These are phyloP conservation scores for Microcebus lehilahytsara DNA, from an alignment of 2,113 vertebrate species.

Conservation along the genomic window DNA sequence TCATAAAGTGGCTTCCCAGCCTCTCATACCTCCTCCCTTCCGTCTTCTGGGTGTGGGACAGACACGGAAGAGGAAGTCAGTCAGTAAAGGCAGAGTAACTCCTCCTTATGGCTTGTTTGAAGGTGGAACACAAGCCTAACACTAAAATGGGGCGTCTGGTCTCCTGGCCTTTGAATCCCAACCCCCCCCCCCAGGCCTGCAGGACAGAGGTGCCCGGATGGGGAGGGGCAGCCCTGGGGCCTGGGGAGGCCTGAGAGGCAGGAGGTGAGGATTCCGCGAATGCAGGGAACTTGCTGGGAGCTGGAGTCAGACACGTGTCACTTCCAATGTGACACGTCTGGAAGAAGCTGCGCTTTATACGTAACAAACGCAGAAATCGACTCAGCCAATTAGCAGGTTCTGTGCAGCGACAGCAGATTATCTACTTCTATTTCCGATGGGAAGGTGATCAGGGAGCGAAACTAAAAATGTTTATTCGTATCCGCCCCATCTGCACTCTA, in stretches of 20 bases:
- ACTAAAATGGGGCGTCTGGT: background rate
- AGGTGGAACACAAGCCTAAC: background rate
- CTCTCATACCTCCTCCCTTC: too few relatives aligned
- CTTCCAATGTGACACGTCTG: too few relatives aligned
- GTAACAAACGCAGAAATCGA: background rate
- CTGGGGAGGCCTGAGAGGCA: background rate
- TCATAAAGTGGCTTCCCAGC: background rate
- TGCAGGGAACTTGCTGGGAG: too few relatives aligned
- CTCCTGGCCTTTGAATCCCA: background rate
- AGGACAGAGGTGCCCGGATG: background rate
- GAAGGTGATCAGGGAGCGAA: background rate
- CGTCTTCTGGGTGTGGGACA: background rate
- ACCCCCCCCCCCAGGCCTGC: background rate
- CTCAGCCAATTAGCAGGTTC: background rate
- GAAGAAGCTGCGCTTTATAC: background rate
- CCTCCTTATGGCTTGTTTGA: background rate
- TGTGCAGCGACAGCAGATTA: background rate
- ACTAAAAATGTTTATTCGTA: background rate
- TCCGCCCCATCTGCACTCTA: background rate
- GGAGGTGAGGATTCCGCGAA: fast-evolving
- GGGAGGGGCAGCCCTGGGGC: background rate
- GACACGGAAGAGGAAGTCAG: background rate
- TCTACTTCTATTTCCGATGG: background rate
- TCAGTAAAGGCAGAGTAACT: background rate
- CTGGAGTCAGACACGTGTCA: too few relatives aligned